A percentile compares a stretch with the other conserved stretches of the same genome.
phyloP scores from a whole-genome alignment of 2,888 invertebrate genomes.

The Heterodera filipjevi region DNA sequence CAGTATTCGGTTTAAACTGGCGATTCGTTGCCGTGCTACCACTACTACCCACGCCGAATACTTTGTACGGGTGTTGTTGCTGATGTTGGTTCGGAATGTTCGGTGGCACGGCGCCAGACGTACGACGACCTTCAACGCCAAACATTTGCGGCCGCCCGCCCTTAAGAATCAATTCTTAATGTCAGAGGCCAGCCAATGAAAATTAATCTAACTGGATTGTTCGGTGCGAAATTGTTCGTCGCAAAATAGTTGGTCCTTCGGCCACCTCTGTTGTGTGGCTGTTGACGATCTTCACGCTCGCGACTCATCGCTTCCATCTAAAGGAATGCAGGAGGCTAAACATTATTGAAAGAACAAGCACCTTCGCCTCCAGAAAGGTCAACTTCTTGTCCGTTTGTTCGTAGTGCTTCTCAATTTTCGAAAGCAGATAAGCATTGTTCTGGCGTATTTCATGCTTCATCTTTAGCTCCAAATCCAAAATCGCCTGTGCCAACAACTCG shows the following conservation, averaged over 20 bases:
- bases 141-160: not conserved
- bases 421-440: conserved; percentile 19
- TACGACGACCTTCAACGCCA: not conserved
- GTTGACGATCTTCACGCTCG: conserved; percentile 20
- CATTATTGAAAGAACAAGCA: too few species aligned
- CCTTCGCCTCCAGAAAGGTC: conserved; percentile 21
- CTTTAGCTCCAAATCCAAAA: conserved; percentile 26
- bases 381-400: conserved; percentile 24
- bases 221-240: not conserved
- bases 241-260: conserved; percentile 1
- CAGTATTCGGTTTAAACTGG: not conserved
- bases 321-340: not conserved
- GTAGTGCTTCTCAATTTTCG: conserved; percentile 25
- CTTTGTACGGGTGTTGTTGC: conserved; percentile 1
- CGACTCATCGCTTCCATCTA: conserved; percentile 25
- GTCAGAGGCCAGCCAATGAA: not conserved
- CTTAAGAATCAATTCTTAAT: not conserved
- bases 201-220: not conserved
- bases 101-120: not conserved
- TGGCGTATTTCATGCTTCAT: conserved; percentile 29
- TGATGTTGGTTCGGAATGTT: not conserved
- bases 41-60: not conserved
- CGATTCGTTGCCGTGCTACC: not conserved
- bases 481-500: conserved; percentile 16
- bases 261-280: not conserved